A percentile compares a stretch with the other conserved stretches of the same genome.
Conservation (phyloP, 2,888 invertebrate genomes). For the Drosophila imparisetae region DNA sequence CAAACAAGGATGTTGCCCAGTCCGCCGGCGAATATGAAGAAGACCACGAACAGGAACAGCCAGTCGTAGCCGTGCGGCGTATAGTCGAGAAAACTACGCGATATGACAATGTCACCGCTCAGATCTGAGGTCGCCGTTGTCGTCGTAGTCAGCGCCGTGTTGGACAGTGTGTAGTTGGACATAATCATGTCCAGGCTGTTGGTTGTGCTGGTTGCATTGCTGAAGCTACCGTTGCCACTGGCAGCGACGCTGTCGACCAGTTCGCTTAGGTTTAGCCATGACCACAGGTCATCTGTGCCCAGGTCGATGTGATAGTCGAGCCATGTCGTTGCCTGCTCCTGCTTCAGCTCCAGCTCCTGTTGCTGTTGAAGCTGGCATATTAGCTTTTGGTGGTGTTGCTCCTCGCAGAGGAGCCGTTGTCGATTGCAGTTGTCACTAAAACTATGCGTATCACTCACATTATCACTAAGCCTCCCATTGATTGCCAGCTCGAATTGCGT, state of each 20-base stretch:
- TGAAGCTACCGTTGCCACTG: conserved; percentile 29
- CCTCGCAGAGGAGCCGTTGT: conserved; percentile 48
- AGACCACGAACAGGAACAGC: conserved; percentile 92
- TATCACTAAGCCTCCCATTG: conserved; percentile 70
- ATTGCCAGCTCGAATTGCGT: conserved; percentile 82
- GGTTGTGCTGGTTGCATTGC: conserved; percentile 33
- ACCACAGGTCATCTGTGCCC: conserved; percentile 55
- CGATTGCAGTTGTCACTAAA: conserved; percentile 51
- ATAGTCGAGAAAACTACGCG: conserved; percentile 62
- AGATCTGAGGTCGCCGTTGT: conserved; percentile 20
- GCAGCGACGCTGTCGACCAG: conserved; percentile 39
- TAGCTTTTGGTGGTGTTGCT: conserved; percentile 20
- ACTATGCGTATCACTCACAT: conserved; percentile 66
- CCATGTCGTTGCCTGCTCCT: conserved; percentile 21
- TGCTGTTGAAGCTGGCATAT: conserved; percentile 49
- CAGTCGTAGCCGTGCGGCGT: conserved; percentile 87
- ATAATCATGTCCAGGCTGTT: conserved; percentile 65
- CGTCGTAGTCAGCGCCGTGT: conserved; percentile 46
- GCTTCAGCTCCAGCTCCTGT: background rate
- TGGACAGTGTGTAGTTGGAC: conserved; percentile 62
- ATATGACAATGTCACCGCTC: conserved; percentile 29
- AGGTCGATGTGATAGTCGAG: conserved; percentile 63
- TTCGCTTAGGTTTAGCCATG: conserved; percentile 65
- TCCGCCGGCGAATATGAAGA: conserved; percentile 94
- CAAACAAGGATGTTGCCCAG: conserved; percentile 97